phyloP scores from a whole-genome alignment of 2,888 invertebrate genomes.

The Scaptomyza flava region DNA sequence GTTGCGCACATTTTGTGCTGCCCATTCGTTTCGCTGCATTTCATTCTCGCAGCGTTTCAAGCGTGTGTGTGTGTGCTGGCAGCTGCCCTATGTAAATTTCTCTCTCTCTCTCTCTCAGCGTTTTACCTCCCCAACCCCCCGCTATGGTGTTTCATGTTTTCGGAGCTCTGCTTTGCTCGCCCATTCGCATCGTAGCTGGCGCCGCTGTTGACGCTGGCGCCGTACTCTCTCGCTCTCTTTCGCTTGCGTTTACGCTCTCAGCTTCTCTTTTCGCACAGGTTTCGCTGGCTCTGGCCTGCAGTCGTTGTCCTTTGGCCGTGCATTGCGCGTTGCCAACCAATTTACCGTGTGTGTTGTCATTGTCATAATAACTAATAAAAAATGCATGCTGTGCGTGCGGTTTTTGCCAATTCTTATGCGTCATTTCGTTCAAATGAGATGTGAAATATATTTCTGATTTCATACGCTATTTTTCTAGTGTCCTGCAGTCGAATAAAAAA shows the following conservation, averaged over 20 bases:
- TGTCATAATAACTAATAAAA: conserved; percentile 63
- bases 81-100: conserved; percentile 61
- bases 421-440: conserved; percentile 3
- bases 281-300: conserved; percentile 53
- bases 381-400: conserved; percentile 33
- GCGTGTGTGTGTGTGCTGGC: conserved; percentile 23
- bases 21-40: conserved; percentile 79
- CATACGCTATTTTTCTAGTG: conserved; percentile 32
- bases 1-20: conserved; percentile 64
- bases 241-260: conserved; percentile 2
- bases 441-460: conserved; percentile 8
- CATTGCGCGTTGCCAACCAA: conserved; percentile 69
- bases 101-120: conserved; percentile 16
- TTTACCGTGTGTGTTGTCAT: conserved; percentile 61
- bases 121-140: conserved; percentile 38
- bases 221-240: conserved; percentile 25
- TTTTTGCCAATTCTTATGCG: conserved; percentile 24
- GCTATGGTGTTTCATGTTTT: conserved; percentile 33
- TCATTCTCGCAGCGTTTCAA: conserved; percentile 74
- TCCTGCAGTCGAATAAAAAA: conserved; percentile 6
- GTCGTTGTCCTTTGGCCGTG: conserved; percentile 76
- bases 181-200: conserved; percentile 60
- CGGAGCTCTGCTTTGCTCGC: conserved; percentile 51
- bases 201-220: conserved; percentile 50
- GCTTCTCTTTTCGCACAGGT: conserved; percentile 28